Base-by-base conservation (phyloP, 2,797 vertebrate genomes). In the Lagothrix lagotricha region DNA sequence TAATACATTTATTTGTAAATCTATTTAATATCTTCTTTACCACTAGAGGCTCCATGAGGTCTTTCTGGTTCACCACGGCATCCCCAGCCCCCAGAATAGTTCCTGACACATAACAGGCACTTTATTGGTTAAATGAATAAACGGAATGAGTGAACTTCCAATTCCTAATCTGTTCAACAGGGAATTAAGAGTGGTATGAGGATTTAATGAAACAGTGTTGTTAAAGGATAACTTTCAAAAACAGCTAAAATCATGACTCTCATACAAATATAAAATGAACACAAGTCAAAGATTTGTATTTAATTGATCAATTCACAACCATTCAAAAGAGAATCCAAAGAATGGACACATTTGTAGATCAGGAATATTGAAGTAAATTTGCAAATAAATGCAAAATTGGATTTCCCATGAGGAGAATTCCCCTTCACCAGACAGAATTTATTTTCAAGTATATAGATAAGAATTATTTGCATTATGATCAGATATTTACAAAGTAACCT, bases 301-400 rank as follows among this genome's bases (percentile, higher is more conserved):
- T 83, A 76, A 93, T 24, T 77, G 9, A 57, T 64, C n/a, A 50
- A 39, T 85, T 91, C 24, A 81, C 17, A 90, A 24, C 22, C 30
- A 2, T 44, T 82, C 58, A 92, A 83, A 96, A 44, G 41, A 90
- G 50, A 92, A 81, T 39, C 36, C 64, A 90, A 83, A 91, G n/a
- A 64, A 22, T 12, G 6, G n/a, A 54, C n/a, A 90, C 19, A 96
- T 77, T 76, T 90, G 5, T 84, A 76, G 48, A 75, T 76, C 33
- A 90, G n/a, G 46, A 93, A 94, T 88, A 72, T 76, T 76, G 64
- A 96, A 92, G 88, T 52, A 84, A 75, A 92, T 80, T 61, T 75
- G 54, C 36, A 88, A 87, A 57, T 48, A 26, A 72, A 70, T 70
- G 7, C 48, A 87, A 91, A 94, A 76, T 46, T 90, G 81, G 39